Evolutionary conservation across 92 coral and sea anemone species (phyloP), one percentile per base, ranked within the genome.

Genomic region (Paragorgia papillata): DNA sequence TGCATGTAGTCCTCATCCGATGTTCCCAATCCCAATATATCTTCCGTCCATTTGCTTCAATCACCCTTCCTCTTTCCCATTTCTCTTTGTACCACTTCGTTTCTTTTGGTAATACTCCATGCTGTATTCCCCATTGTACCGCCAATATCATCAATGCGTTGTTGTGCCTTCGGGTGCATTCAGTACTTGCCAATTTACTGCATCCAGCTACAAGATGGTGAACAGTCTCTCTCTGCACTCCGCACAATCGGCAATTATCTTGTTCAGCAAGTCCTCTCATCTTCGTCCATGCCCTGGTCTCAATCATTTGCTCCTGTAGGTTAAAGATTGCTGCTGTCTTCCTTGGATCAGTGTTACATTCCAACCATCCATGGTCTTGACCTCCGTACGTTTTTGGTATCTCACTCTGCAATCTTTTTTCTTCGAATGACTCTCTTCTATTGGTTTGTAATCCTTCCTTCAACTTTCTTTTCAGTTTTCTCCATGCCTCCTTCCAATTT

Each of bases 81-180:
- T 21, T 68, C 59, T 68, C 75, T 66, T 26, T 32, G 50, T 39
- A 34, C 74, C 56, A 66, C 49, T 66, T 66, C 51, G 66, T 60
- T 60, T 41, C 66, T 66, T 34, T 28, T 30, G 56, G 74, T 30
- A 33, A 9, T 26, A 66, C 26, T 35, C 49, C 6, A 35, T 66
- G 28, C n/a, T n/a, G n/a, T 26, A 34, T 34, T 28, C 53, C 60
- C 84, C 78, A 80, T 29, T 44, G 25, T 64, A 68, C 78, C 21
- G 54, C 67, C 44, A 80, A 54, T 34, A 68, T 62, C 79, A 69
- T 69, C 62, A 80, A 63, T 20, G 84, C 79, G 29, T 68, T 80
- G 59, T 80, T 80, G 65, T 80, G 80, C 79, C 84, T 54, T 34
- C 79, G 37, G 55, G 70, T 44, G 60, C 69, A 80, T 58, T 80